Evolutionary conservation across 2,113 vertebrate genomes (phyloP), one percentile per base, ranked within the genome.

Genomic region (Strigops habroptila): DNA sequence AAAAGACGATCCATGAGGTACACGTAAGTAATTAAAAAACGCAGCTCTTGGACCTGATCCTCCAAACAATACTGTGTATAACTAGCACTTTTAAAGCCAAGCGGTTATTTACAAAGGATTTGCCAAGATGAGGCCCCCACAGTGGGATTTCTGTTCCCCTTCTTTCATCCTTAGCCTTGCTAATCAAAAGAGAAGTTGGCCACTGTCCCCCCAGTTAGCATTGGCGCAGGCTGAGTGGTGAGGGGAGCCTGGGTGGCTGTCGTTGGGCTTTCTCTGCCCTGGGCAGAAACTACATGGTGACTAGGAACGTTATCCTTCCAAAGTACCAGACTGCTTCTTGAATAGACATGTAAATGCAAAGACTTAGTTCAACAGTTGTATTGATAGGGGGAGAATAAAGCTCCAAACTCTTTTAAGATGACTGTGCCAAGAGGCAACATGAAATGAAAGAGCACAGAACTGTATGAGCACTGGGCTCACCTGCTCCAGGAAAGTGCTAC

Each of bases 141-240:
- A 1, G 68, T 3, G 27, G 68, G 59, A 35, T 81, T 53, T 64
- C 76, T 53, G 24, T 13, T 79, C 31, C 17, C 84, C 64, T 80
- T 49, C 51, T 68, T 53, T 90, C 46, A 82, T 62, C 55, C 55
- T 59, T n/a, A 33, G 15, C 59, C 63, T n/a, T 48, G 37, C 37
- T 68, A 27, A 35, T 31, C 67, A 27, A 35, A 65, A n/a, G 12
- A 33, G 43, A n/a, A 71, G 37, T 28, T 79, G 86, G 46, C 52
- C 4, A 2, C 39, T 1, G 1, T 48, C 31, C 33, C 31, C 11
- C 12, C 2, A 1, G 52, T 2, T 13, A 27, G 18, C 10, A 6
- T 17, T 55, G 28, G 80, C 22, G n/a, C 22, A 12, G 39, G 33
- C 39, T 35, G 39, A 48, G 17, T 0, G 3, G 41, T 11, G 37